A percentile compares a stretch with the other conserved stretches of the same genome.
phyloP scores from a whole-genome alignment of 2,113 vertebrate species.

The Lophura nycthemera region DNA sequence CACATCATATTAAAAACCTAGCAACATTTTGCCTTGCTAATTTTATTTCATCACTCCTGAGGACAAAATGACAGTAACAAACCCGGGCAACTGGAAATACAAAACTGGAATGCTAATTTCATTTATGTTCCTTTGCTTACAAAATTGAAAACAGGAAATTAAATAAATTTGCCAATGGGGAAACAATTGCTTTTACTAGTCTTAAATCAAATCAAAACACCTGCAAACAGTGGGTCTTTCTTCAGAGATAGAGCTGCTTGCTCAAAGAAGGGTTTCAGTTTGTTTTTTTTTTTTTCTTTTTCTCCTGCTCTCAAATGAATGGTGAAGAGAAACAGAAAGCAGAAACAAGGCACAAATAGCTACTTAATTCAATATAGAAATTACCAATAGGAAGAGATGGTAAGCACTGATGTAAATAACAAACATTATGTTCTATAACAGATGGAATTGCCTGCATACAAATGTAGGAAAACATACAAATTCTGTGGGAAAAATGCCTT shows the following conservation, averaged over 20 bases:
- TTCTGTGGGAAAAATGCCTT: background rate
- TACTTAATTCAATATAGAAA: constrained; percentile 59
- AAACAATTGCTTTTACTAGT: constrained; percentile 48
- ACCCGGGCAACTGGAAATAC: constrained; percentile 25
- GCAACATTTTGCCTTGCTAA: background rate
- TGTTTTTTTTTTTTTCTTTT: background rate
- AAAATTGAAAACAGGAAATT: constrained; percentile 60
- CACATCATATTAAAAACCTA: constrained; percentile 45
- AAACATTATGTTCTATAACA: constrained; percentile 3
- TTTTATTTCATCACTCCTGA: constrained; percentile 54
- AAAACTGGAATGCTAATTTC: constrained; percentile 37
- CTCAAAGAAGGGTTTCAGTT: background rate
- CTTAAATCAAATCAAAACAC: constrained; percentile 55
- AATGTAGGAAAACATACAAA: background rate
- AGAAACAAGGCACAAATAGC: constrained; percentile 43
- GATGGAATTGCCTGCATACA: background rate
- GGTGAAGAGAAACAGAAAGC: constrained; percentile 54
- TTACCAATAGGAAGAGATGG: constrained; percentile 17
- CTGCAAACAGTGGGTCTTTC: background rate
- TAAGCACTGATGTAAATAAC: constrained; percentile 8
- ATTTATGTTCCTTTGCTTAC: constrained; percentile 19
- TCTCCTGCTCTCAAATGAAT: background rate
- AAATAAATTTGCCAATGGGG: constrained; percentile 33
- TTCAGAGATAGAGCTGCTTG: background rate
- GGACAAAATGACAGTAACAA: constrained; percentile 22